phyloP scores from a whole-genome alignment of 2,113 vertebrate genomes.

The Rhea americana region DNA sequence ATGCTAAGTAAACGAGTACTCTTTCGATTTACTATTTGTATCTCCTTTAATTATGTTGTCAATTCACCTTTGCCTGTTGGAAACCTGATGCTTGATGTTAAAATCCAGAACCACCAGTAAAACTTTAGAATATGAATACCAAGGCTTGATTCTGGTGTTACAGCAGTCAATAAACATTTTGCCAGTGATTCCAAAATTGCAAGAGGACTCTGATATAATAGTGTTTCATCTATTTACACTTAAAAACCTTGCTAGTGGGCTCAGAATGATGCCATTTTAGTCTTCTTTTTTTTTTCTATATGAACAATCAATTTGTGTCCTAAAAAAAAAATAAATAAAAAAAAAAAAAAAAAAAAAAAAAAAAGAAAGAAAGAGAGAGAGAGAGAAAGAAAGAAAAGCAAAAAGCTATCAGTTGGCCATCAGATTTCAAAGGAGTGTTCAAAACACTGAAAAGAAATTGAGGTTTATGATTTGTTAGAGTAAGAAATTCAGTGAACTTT shows the following conservation, averaged over 20 bases:
- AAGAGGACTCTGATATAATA: not conserved
- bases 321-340: not conserved
- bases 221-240: not conserved
- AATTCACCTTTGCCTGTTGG: not conserved
- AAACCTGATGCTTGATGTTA: constrained; percentile 4
- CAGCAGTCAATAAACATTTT: not conserved
- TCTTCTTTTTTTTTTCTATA: not conserved
- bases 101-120: not conserved
- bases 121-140: not conserved
- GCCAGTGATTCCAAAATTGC: not conserved
- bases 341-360: too few relatives aligned
- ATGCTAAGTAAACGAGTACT: constrained; percentile 4
- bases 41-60: constrained; percentile 36
- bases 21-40: constrained; percentile 38
- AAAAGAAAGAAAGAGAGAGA: too few relatives aligned
- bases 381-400: too few relatives aligned
- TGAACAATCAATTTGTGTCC: not conserved
- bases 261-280: not conserved
- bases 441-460: not conserved
- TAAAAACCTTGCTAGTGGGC: not conserved
- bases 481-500: not conserved
- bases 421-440: not conserved
- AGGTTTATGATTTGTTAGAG: not conserved
- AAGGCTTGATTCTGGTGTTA: not conserved
- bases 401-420: not conserved